Evolutionary conservation across 2,888 invertebrate genomes (phyloP).

Genomic region (Masnerella sp.): DNA sequence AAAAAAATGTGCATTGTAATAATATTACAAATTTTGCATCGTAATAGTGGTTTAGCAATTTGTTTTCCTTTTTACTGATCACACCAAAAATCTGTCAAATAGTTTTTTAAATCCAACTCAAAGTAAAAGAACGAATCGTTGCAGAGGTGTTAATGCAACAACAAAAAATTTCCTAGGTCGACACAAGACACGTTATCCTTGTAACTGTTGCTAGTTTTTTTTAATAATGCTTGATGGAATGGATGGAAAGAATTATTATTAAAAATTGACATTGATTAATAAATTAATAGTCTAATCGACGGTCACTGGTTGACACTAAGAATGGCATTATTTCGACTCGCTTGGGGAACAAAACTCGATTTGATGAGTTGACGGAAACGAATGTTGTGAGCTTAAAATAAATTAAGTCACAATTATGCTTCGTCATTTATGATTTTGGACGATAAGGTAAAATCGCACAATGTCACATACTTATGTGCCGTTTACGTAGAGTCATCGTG

Average conservation of each 20-base stretch:
- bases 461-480: slow-evolving; percentile 13
- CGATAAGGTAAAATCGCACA: slow-evolving; percentile 30
- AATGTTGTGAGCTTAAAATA: slow-evolving; percentile 13
- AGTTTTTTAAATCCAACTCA: no score
- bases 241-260: slow-evolving; percentile 23
- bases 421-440: slow-evolving; percentile 25
- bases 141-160: slow-evolving; percentile 15
- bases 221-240: neutral
- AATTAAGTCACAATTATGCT: slow-evolving; percentile 23
- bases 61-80: no score
- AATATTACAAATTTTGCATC: no score
- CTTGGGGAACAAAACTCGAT: slow-evolving; percentile 6
- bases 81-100: no score
- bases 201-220: slow-evolving; percentile 42
- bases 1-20: no score
- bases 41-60: no score
- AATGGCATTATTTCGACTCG: neutral
- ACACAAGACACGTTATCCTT: slow-evolving; percentile 35
- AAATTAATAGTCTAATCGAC: slow-evolving; percentile 8
- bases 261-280: slow-evolving; percentile 11
- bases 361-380: slow-evolving; percentile 24
- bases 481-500: slow-evolving; percentile 20
- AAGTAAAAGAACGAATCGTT: neutral
- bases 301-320: neutral
- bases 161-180: slow-evolving; percentile 31